Base-by-base conservation (phyloP, 2,888 invertebrate genomes). In the Sthenelais limicola region DNA sequence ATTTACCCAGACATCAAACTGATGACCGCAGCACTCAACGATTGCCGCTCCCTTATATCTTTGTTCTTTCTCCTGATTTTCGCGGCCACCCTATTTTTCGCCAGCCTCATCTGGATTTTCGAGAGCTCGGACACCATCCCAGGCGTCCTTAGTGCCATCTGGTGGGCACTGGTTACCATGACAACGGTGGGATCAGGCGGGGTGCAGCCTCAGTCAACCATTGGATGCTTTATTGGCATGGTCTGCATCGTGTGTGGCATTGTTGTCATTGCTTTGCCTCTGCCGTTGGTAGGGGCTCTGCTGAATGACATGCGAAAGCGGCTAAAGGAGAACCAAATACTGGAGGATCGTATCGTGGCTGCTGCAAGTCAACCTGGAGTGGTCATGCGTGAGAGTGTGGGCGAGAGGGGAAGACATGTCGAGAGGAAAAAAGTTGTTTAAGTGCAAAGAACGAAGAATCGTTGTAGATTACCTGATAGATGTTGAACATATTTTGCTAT, bases 101-200 rank as follows among this genome's bases (percentile, higher is more conserved):
- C 62, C 35, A n/a, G 35, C 2, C 12, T 12, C 3, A 35, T 62
- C 21, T 43, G 62, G 7, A 26, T 62, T 1, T 43, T 62, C 3
- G 62, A 62, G 35, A 43, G 62, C 1, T 43, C 62, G 3, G 62
- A 62, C 1, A 26, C 43, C 1, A 28, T 28, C 1, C 62, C 62
- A 1, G 28, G 43, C 38, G 35, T 62, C 62, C 62, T 62, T 7
- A 7, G 62, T 26, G 62, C 62, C 62, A 9, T 62, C 62, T 62
- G 62, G 62, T 62, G 62, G 62, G 2, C 62, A 7, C 24, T 62
- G 21, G 62, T 35, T 3, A 62, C 62, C 18, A 62, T 62, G 62
- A 62, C 62, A 3, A 62, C 62, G 3, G 62, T 62, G 12, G 62
- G 62, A n/a, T n/a, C n/a, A n/a, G 5, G 56, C 33, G 51, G 51